Conservation (phyloP, 2,888 invertebrate species). For the Trichogramma evanescens region DNA sequence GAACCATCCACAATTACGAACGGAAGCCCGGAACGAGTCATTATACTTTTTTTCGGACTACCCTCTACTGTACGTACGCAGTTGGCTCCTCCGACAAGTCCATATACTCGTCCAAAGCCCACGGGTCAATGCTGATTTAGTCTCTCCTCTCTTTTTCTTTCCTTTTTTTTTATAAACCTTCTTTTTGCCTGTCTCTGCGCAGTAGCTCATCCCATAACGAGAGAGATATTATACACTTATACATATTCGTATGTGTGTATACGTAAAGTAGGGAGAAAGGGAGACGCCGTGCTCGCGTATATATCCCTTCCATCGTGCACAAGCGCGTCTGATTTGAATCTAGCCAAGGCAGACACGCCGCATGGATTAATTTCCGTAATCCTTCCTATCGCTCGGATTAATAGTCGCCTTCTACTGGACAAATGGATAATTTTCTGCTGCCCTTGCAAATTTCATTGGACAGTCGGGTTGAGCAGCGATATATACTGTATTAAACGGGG, state of each 20-base stretch:
- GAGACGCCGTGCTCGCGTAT: not conserved
- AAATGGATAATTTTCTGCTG: no score
- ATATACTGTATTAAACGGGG: no score
- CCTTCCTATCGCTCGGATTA: slow-evolving; percentile 35
- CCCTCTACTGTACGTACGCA: slow-evolving; percentile 23
- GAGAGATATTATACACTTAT: not conserved
- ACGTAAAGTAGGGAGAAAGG: slow-evolving; percentile 8
- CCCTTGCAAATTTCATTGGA: no score
- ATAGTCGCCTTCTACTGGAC: slow-evolving; percentile 19
- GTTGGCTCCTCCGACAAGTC: slow-evolving; percentile 1
- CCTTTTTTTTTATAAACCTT: slow-evolving; percentile 1
- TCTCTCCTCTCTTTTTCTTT: slow-evolving; percentile 20
- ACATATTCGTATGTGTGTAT: slow-evolving; percentile 16
- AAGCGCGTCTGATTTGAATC: slow-evolving; percentile 30
- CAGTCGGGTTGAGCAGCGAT: no score
- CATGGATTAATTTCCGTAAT: slow-evolving; percentile 42
- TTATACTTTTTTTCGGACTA: slow-evolving; percentile 33
- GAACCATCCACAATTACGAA: not conserved
- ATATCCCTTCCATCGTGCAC: no score
- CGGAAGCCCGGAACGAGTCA: slow-evolving; percentile 35
- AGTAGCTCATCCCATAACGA: slow-evolving; percentile 17
- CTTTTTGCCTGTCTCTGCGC: slow-evolving; percentile 9
- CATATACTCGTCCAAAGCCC: slow-evolving; percentile 5
- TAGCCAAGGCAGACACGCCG: slow-evolving; percentile 14
- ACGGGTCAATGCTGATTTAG: slow-evolving; percentile 16